Conservation (phyloP, 2,888 invertebrate species). For the Ephialtes manifestator region DNA sequence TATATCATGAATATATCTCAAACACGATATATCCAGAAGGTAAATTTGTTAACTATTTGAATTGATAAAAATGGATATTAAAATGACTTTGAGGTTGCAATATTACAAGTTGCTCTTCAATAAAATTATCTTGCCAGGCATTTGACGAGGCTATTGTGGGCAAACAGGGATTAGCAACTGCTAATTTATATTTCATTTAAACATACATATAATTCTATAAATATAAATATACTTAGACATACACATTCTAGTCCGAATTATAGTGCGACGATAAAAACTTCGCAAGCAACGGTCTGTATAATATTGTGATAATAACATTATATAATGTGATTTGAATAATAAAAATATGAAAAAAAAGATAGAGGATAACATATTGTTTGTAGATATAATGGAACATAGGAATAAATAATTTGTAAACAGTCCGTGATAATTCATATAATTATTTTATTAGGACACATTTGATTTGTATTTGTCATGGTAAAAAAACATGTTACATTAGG, state of each 20-base stretch:
- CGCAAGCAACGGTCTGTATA: slow-evolving; percentile 44
- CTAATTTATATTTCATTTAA: slow-evolving; percentile 23
- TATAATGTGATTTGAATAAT: slow-evolving; percentile 41
- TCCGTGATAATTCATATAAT: not conserved
- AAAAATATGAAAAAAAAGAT: slow-evolving; percentile 25
- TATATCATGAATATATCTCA: too few relatives aligned
- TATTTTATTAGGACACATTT: slow-evolving; percentile 28
- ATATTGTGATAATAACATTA: slow-evolving; percentile 58
- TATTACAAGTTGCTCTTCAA: not conserved
- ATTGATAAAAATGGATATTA: not conserved
- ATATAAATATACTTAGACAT: slow-evolving; percentile 12
- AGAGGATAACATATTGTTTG: not conserved
- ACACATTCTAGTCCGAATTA: slow-evolving; percentile 48
- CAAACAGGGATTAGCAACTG: slow-evolving; percentile 25
- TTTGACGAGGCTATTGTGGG: not conserved
- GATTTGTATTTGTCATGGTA: not conserved
- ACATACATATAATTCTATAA: not conserved
- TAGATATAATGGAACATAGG: not conserved
- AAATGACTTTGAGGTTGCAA: not conserved
- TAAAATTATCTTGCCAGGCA: slow-evolving; percentile 29
- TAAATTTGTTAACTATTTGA: not conserved
- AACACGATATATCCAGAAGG: too few relatives aligned
- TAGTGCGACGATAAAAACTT: slow-evolving; percentile 26
- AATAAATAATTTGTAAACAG: slow-evolving; percentile 8
- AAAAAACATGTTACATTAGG: slow-evolving; percentile 21